A percentile compares a stretch with the other conserved stretches of the same genome.
Evolutionary conservation across 1,140 invertebrate genomes (phyloP).

Genomic region (Papilio dardanus): DNA sequence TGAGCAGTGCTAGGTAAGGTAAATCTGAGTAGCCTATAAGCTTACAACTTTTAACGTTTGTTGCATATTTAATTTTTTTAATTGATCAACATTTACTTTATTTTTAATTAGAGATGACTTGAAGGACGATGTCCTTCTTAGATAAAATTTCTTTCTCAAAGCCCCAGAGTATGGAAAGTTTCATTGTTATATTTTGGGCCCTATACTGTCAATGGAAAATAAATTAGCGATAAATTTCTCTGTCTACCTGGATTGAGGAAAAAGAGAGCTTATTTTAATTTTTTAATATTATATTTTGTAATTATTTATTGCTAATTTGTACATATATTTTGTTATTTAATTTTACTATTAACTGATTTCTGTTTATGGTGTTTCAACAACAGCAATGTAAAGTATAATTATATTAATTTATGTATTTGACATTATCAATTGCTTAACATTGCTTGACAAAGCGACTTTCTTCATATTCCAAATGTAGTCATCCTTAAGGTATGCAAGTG

Average conservation of each 20-base stretch:
- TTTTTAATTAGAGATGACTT: slow-evolving; percentile 52
- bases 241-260: not conserved
- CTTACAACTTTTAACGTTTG: slow-evolving; percentile 42
- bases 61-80: slow-evolving; percentile 45
- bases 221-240: not conserved
- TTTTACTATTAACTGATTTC: slow-evolving; percentile 73
- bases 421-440: slow-evolving; percentile 51
- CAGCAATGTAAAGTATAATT: slow-evolving; percentile 39
- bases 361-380: slow-evolving; percentile 53
- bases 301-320: slow-evolving; percentile 80
- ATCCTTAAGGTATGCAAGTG: slow-evolving; percentile 72
- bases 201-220: not conserved
- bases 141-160: not conserved
- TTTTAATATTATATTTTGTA: slow-evolving; percentile 61
- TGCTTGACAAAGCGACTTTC: slow-evolving; percentile 54
- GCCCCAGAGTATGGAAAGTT: not conserved
- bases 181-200: not conserved
- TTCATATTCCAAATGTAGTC: slow-evolving; percentile 67
- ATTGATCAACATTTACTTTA: slow-evolving; percentile 50
- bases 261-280: slow-evolving; percentile 50
- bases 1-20: not conserved
- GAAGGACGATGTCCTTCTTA: not conserved
- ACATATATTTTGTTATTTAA: slow-evolving; percentile 81
- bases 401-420: slow-evolving; percentile 47
- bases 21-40: slow-evolving; percentile 48